Evolutionary conservation across 2,113 vertebrate genomes (phyloP).

Genomic region (Oncorhynchus nerka): DNA sequence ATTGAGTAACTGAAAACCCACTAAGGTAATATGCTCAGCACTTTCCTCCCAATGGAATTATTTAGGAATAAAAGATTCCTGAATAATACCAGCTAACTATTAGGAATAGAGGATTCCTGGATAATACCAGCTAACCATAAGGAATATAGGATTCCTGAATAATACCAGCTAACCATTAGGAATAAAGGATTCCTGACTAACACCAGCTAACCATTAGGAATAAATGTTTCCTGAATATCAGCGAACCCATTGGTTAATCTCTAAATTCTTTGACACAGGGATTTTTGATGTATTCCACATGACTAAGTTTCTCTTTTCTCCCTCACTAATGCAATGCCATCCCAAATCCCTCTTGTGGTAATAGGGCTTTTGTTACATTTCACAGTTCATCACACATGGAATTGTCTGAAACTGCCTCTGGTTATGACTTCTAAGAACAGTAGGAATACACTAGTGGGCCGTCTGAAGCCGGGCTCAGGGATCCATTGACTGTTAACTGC

Average conservation of each 20-base stretch:
- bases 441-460: conserved; percentile 42
- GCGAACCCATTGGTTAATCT: conserved; percentile 1
- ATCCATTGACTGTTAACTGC: conserved; percentile 70
- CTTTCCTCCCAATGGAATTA: conserved; percentile 15
- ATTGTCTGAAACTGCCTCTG: conserved; percentile 36
- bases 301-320: conserved; percentile 32
- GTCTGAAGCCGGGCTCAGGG: conserved; percentile 42
- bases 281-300: conserved; percentile 38
- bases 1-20: conserved; percentile 48
- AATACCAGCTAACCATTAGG: no score
- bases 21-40: conserved; percentile 30
- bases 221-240: no score
- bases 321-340: conserved; percentile 27
- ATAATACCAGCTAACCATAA: no score
- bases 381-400: conserved; percentile 69
- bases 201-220: no score
- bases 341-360: conserved; percentile 56
- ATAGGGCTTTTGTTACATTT: conserved; percentile 70
- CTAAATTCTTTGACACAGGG: conserved; percentile 30
- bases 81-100: no score
- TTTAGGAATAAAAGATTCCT: neutral
- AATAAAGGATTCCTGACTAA: no score
- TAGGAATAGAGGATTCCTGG: no score
- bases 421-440: conserved; percentile 49
- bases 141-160: no score